phyloP scores from a whole-genome alignment of 2,797 vertebrate genomes.

The Onychomys leucogaster region DNA sequence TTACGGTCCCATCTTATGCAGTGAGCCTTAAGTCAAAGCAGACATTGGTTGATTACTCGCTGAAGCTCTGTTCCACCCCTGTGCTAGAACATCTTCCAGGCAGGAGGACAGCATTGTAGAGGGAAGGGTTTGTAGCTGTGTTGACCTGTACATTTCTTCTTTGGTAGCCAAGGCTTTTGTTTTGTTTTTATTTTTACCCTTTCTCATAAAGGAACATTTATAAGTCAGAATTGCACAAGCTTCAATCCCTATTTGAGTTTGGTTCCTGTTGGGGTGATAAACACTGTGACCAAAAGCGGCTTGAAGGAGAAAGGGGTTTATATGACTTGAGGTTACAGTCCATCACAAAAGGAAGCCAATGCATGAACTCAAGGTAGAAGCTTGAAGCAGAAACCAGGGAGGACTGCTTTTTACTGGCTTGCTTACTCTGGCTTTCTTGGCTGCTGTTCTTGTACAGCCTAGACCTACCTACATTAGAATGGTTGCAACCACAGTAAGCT shows the following conservation, averaged over 20 bases:
- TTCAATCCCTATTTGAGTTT: neutral
- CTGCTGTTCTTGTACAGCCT: neutral
- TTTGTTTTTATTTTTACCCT: neutral
- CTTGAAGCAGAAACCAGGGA: neutral
- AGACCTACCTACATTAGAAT: neutral
- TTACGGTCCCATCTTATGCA: neutral
- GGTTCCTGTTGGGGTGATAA: neutral
- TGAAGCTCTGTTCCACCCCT: neutral
- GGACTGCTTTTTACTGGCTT: neutral
- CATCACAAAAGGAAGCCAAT: neutral
- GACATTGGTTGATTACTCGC: too few species aligned
- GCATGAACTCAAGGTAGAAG: neutral
- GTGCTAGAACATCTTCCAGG: neutral
- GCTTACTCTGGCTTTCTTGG: too few species aligned
- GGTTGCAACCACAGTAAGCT: neutral
- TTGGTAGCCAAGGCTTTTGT: neutral
- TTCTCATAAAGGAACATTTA: constrained; percentile 16
- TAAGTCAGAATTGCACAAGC: neutral
- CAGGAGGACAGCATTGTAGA: neutral
- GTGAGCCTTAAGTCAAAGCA: neutral
- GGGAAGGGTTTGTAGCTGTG: neutral
- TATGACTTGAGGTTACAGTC: neutral
- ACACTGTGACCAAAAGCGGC: neutral
- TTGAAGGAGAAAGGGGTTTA: neutral
- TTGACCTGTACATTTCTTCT: neutral